These are phyloP conservation scores for Colletes collaris DNA, from an alignment of 2,888 invertebrate species.

Conservation along the genomic window DNA sequence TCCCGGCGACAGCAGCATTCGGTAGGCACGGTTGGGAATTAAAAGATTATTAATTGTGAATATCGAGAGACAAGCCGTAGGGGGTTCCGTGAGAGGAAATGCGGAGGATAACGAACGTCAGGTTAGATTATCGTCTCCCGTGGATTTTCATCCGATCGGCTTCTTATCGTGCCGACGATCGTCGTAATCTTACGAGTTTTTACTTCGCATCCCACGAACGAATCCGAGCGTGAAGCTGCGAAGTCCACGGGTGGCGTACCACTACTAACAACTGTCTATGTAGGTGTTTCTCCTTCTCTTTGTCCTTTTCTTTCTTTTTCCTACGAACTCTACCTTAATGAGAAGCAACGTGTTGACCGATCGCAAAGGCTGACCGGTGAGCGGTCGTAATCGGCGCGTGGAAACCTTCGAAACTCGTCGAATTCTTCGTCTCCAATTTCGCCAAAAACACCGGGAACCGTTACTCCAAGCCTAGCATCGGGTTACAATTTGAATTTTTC, in stretches of 20 bases:
- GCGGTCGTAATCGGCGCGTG: slow-evolving; percentile 36
- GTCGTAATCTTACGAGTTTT: slow-evolving; percentile 58
- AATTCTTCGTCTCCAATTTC: slow-evolving; percentile 39
- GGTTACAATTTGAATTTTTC: slow-evolving; percentile 32
- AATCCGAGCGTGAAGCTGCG: slow-evolving; percentile 62
- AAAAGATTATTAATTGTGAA: slow-evolving; percentile 66
- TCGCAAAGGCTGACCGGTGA: slow-evolving; percentile 39
- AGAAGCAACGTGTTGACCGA: slow-evolving; percentile 56
- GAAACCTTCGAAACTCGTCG: slow-evolving; percentile 42
- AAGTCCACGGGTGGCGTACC: slow-evolving; percentile 62
- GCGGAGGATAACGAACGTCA: slow-evolving; percentile 62
- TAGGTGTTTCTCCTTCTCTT: slow-evolving; percentile 12
- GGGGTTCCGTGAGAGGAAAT: slow-evolving; percentile 21
- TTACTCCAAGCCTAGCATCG: slow-evolving; percentile 31
- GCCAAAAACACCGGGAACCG: slow-evolving; percentile 46
- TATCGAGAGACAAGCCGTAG: slow-evolving; percentile 48
- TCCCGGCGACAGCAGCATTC: slow-evolving; percentile 52
- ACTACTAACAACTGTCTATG: slow-evolving; percentile 1
- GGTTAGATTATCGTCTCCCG: slow-evolving; percentile 61
- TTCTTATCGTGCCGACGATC: slow-evolving; percentile 65
- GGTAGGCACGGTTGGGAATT: slow-evolving; percentile 55
- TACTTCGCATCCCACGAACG: slow-evolving; percentile 47
- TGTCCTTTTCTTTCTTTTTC: neutral
- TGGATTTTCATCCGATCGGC: slow-evolving; percentile 60
- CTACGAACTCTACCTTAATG: slow-evolving; percentile 58